phyloP scores from a whole-genome alignment of 1,140 invertebrate species.

The Drosophila pseudoobscura region DNA sequence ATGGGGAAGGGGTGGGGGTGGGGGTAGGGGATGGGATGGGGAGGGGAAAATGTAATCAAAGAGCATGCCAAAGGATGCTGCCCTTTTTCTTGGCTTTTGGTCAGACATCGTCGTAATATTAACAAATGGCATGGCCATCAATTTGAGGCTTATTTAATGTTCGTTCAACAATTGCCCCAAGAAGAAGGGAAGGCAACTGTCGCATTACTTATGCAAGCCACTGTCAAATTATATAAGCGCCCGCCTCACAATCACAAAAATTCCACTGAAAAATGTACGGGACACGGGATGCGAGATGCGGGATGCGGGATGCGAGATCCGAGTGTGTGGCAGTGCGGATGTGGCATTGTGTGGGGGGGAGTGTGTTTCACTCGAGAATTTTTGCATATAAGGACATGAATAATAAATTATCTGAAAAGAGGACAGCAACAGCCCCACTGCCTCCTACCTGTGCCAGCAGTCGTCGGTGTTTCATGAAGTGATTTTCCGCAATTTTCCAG shows the following conservation, averaged over 20 bases:
- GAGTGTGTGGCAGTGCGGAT: neutral
- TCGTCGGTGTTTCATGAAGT: conserved; percentile 67
- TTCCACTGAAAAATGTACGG: conserved; percentile 47
- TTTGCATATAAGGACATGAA: conserved; percentile 68
- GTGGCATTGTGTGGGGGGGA: neutral
- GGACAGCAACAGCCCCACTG: neutral
- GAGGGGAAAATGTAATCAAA: conserved; percentile 62
- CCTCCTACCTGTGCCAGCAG: conserved; percentile 4
- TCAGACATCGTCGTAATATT: conserved; percentile 61
- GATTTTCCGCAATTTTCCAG: conserved; percentile 75
- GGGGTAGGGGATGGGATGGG: too few species aligned
- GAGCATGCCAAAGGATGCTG: conserved; percentile 43
- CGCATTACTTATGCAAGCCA: conserved; percentile 63
- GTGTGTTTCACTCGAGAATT: conserved; percentile 27
- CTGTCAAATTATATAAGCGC: conserved; percentile 72
- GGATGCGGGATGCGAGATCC: conserved; percentile 2
- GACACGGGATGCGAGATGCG: conserved; percentile 3
- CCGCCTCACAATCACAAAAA: conserved; percentile 36
- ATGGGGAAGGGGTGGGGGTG: too few species aligned
- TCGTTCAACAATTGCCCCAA: conserved; percentile 56
- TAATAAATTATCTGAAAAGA: conserved; percentile 72
- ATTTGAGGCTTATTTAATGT: conserved; percentile 78
- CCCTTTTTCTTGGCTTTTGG: conserved; percentile 22
- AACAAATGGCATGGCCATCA: conserved; percentile 76
- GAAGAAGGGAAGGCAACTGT: conserved; percentile 27